Evolutionary conservation across 2,113 vertebrate species (phyloP).

Genomic region (Dinomys branickii): DNA sequence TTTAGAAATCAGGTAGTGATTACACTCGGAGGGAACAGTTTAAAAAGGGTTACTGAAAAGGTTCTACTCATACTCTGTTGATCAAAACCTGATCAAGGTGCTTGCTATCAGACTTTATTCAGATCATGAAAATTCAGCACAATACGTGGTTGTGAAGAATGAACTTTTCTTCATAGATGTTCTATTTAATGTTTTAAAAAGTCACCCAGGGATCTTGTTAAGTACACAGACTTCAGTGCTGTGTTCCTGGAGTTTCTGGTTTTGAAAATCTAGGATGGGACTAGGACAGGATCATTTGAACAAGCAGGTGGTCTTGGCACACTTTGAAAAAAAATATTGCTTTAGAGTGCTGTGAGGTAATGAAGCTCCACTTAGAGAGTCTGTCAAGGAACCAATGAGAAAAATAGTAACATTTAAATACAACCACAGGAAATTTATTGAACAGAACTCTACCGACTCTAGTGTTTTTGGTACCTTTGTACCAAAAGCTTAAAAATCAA

Average conservation of each 20-base stretch:
- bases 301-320: conserved; percentile 38
- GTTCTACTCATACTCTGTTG: neutral
- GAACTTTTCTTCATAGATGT: conserved; percentile 44
- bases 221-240: conserved; percentile 36
- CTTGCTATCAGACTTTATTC: neutral
- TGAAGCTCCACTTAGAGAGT: conserved; percentile 33
- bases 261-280: conserved; percentile 40
- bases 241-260: conserved; percentile 34
- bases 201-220: conserved; percentile 46
- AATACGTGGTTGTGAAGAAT: neutral
- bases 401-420: conserved; percentile 26
- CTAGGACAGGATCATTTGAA: conserved; percentile 13
- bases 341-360: neutral
- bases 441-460: neutral
- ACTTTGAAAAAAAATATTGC: conserved; percentile 25
- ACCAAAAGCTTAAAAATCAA: neutral
- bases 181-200: conserved; percentile 37
- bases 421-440: neutral
- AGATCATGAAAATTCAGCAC: conserved; percentile 17
- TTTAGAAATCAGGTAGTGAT: neutral
- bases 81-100: neutral
- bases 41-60: neutral
- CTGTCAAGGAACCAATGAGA: neutral
- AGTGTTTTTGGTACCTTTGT: neutral
- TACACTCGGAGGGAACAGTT: neutral